Conservation (phyloP, 2,113 vertebrate species). For the Neogale vison region DNA sequence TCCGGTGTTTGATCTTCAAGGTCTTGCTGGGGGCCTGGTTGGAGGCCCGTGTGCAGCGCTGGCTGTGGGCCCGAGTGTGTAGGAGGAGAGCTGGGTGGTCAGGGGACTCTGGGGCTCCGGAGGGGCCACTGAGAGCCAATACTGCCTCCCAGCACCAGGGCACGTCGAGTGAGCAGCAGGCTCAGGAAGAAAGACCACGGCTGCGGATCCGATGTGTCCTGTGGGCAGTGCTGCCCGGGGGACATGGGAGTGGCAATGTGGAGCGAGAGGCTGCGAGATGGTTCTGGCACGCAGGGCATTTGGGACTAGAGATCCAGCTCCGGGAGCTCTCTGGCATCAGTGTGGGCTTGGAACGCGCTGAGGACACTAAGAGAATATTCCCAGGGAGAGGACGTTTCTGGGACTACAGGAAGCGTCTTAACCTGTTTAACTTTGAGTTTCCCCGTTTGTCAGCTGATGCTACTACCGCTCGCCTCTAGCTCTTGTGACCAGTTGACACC, state of each 20-base stretch:
- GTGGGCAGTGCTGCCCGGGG: background rate
- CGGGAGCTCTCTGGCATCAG: rapidly evolving
- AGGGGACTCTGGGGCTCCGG: background rate
- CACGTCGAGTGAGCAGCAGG: rapidly evolving
- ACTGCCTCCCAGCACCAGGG: rapidly evolving
- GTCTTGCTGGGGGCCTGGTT: background rate
- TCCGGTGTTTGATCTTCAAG: background rate
- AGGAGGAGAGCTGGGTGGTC: rapidly evolving
- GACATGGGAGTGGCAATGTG: background rate
- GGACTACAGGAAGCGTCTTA: background rate
- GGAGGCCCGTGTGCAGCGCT: background rate
- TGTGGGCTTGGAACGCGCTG: background rate
- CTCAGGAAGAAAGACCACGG: rapidly evolving
- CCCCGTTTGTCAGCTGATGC: background rate
- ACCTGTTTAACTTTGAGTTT: background rate
- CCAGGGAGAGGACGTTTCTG: background rate
- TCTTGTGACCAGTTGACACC: background rate
- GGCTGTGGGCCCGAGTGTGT: background rate
- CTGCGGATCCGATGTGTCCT: rapidly evolving
- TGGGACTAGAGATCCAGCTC: background rate
- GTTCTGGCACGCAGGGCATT: no score
- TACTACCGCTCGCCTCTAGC: background rate
- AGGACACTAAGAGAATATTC: background rate
- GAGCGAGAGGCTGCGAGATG: rapidly evolving
- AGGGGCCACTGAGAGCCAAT: no score